Percentiles rank a stretch among this genome's conserved stretches.
Conservation (phyloP, 2,797 vertebrate genomes). For the Gallinago solitaria region DNA sequence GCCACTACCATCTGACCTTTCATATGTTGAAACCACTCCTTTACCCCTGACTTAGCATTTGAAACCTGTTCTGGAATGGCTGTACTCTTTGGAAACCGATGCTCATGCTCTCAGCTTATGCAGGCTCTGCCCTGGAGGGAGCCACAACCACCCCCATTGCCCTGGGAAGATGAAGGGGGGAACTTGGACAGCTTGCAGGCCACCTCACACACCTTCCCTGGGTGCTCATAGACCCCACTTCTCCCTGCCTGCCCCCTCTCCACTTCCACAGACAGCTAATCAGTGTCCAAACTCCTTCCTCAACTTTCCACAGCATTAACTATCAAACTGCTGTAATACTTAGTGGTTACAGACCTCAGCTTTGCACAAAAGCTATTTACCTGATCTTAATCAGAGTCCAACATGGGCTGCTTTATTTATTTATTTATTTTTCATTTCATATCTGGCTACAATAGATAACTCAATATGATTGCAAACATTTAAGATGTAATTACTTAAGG, state of each 20-base stretch:
- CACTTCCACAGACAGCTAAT: neutral
- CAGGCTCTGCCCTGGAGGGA: neutral
- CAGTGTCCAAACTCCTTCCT: neutral
- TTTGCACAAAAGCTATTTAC: neutral
- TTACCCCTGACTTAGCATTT: neutral
- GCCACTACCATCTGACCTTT: neutral
- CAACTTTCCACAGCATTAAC: neutral
- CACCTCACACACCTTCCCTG: neutral
- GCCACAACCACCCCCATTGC: neutral
- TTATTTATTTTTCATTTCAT: neutral
- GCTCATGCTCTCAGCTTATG: neutral
- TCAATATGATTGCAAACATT: neutral
- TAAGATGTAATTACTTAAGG: slow-evolving; percentile 27
- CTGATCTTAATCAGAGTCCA: neutral
- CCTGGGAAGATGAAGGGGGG: neutral
- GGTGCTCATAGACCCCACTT: neutral
- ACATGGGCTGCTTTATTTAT: neutral
- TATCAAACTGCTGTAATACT: neutral
- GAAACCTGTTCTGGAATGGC: neutral
- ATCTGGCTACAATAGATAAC: neutral
- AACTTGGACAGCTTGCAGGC: neutral
- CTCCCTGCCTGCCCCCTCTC: neutral
- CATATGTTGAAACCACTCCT: neutral
- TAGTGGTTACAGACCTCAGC: neutral
- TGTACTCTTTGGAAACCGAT: neutral